phyloP scores from a whole-genome alignment of 35 echinoderm and acorn worm genomes.

The Hemicentrotus pulcherrimus region DNA sequence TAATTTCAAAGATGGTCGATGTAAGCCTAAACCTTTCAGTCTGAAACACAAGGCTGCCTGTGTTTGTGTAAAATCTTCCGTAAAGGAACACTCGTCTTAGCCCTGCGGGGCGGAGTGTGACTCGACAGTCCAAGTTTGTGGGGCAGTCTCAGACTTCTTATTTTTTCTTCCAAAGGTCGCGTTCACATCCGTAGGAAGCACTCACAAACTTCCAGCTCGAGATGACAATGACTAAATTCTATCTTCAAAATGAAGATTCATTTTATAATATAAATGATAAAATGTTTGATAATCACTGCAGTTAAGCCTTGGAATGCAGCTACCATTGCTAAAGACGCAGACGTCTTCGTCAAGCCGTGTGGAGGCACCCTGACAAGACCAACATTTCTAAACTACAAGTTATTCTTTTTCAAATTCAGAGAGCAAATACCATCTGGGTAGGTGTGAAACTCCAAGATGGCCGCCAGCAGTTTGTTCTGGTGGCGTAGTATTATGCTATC shows the following conservation, averaged over 20 bases:
- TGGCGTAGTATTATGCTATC: conserved; percentile 32
- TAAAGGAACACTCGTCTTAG: not conserved
- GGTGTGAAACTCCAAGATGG: not conserved
- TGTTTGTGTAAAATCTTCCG: conserved; percentile 51
- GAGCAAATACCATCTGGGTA: not conserved
- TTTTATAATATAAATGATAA: not conserved
- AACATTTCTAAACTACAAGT: not conserved
- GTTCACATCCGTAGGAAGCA: not conserved
- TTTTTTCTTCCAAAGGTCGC: not conserved
- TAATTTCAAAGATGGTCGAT: not conserved
- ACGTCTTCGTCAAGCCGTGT: not conserved
- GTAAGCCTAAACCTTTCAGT: conserved; percentile 25
- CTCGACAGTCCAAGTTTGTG: not conserved
- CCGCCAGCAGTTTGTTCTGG: not conserved
- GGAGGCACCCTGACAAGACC: not conserved
- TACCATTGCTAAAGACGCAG: not conserved
- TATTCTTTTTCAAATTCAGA: not conserved
- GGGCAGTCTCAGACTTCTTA: not conserved
- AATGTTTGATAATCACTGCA: not conserved
- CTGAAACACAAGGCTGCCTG: conserved; percentile 43
- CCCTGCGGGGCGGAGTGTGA: conserved; percentile 29
- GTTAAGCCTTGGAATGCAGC: not conserved
- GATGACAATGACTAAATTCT: not conserved
- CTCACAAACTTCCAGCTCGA: not conserved
- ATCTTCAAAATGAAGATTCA: not conserved